Evolutionary conservation across 1,140 invertebrate genomes (phyloP), one percentile per base, ranked within the genome.

Genomic region (Zaprionus davidi): DNA sequence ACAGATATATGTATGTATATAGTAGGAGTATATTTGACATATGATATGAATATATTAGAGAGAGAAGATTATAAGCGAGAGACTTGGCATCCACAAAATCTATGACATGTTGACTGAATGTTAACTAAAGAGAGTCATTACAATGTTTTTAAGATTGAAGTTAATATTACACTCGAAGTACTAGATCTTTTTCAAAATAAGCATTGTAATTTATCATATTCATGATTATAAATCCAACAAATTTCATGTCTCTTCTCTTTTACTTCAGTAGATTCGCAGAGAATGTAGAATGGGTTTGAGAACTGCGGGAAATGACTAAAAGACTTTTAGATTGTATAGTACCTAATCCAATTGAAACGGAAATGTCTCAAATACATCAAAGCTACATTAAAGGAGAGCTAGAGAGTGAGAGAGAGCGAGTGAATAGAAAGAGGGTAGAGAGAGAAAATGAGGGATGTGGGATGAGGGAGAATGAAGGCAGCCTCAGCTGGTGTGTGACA

Each of bases 401-500:
- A 6, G 1, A 41, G 12, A 41, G 13, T 6, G 36, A 5, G 38
- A 41, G 13, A 41, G 38, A n/a, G 38, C 4, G 46, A 22, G n/a
- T 17, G 41, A 2, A 17, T 17, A 15, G 12, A 12, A 15, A 38
- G 36, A 5, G 36, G 3, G 9, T 34, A 11, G 15, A 41, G 38
- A 41, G 4, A n/a, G 38, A 41, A n/a, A 41, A n/a, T 15, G 2
- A 41, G 38, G 5, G 46, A 51, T n/a, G 9, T 17, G 46, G 46
- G n/a, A 22, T 17, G 24, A 26, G 46, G 46, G 1, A 22, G 46
- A 28, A 36, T 3, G 28, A 6, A 63, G 58, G 58, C 56, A 69
- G 55, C 4, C 26, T 74, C 59, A 78, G 71, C 46, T 75, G 65
- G 36, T 67, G 55, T 11, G 17, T 69, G 84, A 67, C 59, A 84